Percentiles rank a stretch among this genome's conserved stretches.
These are phyloP conservation scores for Pterocles burchelli DNA, from an alignment of 2,113 vertebrate species.

Conservation along the genomic window DNA sequence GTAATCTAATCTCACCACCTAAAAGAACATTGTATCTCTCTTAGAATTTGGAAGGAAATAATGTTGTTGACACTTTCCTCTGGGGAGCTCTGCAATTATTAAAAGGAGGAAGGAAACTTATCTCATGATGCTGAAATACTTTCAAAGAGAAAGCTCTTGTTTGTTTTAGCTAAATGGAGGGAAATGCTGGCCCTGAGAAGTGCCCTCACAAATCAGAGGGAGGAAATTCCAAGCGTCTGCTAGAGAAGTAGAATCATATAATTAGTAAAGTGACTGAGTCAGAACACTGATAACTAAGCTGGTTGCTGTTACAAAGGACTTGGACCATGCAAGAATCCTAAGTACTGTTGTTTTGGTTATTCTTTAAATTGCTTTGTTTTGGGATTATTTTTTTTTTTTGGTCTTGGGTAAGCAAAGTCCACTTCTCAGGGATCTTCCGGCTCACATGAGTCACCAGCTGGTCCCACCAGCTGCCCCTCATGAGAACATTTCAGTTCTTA, in stretches of 20 bases:
- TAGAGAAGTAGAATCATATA: not conserved
- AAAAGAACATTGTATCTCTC: not conserved
- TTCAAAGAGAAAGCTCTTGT: slow-evolving; percentile 36
- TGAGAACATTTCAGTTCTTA: not conserved
- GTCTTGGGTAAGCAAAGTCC: not conserved
- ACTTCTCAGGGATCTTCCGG: not conserved
- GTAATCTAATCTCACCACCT: slow-evolving; percentile 30
- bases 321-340: not conserved
- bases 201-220: not conserved
- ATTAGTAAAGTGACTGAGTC: not conserved
- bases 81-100: slow-evolving; percentile 24
- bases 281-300: not conserved
- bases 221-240: slow-evolving; percentile 43
- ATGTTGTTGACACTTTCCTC: slow-evolving; percentile 12
- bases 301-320: not conserved
- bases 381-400: not conserved
- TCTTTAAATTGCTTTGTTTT: not conserved
- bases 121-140: slow-evolving; percentile 28
- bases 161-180: slow-evolving; percentile 53
- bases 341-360: not conserved
- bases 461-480: not conserved
- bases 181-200: slow-evolving; percentile 47
- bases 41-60: slow-evolving; percentile 32
- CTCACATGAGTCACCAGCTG: not conserved
- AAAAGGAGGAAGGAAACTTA: slow-evolving; percentile 61